Evolutionary conservation across 2,797 vertebrate species (phyloP).

Genomic region (Sylvilagus floridanus): DNA sequence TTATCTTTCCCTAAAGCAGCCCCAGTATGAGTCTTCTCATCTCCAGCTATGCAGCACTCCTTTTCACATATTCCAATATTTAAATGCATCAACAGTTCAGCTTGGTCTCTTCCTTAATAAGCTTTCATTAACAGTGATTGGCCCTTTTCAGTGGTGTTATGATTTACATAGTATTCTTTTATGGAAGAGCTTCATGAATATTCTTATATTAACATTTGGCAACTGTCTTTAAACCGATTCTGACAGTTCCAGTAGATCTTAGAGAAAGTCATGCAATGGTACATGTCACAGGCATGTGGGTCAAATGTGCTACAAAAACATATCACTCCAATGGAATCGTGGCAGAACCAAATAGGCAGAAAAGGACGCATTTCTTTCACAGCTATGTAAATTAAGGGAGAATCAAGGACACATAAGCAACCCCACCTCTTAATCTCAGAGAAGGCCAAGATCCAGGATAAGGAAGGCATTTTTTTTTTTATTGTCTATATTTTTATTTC

Average conservation of each 20-base stretch:
- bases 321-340: conserved; percentile 28
- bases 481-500: too few relatives aligned
- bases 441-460: too few relatives aligned
- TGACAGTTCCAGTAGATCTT: conserved; percentile 45
- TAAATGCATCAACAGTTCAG: conserved; percentile 25
- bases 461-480: too few relatives aligned
- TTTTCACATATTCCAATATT: conserved; percentile 58
- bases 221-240: conserved; percentile 27
- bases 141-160: conserved; percentile 56
- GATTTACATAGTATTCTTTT: conserved; percentile 38
- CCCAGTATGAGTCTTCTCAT: conserved; percentile 61
- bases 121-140: conserved; percentile 36
- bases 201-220: conserved; percentile 53
- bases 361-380: conserved; percentile 15
- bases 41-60: background rate
- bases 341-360: conserved; percentile 5
- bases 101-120: conserved; percentile 46
- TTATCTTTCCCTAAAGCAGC: conserved; percentile 65
- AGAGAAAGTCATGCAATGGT: conserved; percentile 17
- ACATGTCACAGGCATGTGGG: conserved; percentile 30
- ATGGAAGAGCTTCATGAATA: conserved; percentile 32
- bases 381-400: conserved; percentile 11
- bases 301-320: conserved; percentile 34
- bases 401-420: background rate
- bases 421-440: background rate